Base-by-base conservation (phyloP, 2,888 invertebrate species). In the Harpalus rubripes region DNA sequence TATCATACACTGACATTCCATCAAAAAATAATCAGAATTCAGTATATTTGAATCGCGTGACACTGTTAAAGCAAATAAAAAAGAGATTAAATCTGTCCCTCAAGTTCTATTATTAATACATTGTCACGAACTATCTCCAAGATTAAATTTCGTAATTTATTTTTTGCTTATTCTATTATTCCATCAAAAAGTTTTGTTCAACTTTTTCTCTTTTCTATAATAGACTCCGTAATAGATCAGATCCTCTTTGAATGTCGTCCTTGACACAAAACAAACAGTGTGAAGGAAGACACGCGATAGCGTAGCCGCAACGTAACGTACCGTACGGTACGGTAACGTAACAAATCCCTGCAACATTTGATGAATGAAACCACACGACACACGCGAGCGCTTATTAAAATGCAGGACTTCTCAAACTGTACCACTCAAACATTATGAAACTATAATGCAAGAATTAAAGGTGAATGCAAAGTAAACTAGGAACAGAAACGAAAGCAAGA, bases 311-410 rank as follows among this genome's bases (percentile, higher is more conserved):
- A 72, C 72, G 72, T 52, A 74, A 7, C 52, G 18, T 22, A 12
- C 41, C 63, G 18, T 72, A 15, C 63, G 63, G 12, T 26, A 63
- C 63, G 41, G 16, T 72, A 72, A 12, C 52, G 52, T 44, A 74
- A 52, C 74, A 74, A 74, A 52, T 15, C 74, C 52, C 16, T 15
- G 74, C 32, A 26, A 68, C 68, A 26, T 32, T 74, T 74, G 74
- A 74, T 74, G 74, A 74, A 74, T 74, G 74, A 74, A 74, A 74
- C 74, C 74, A n/a, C 74, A 74, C 12, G 74, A 68, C 15, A 63
- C 63, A 39, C 39, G 68, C 63, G 15, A 68, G 68, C 68, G 26
- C 12, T 74, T 74, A 74, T 74, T 74, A 52, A 56, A 74, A 74
- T 74, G 52, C 74, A 74, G 74, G 22, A 12, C 4, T 74, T 22